These are phyloP conservation scores for Globodera rostochiensis DNA, from an alignment of 1,140 invertebrate genomes.

Conservation along the genomic window DNA sequence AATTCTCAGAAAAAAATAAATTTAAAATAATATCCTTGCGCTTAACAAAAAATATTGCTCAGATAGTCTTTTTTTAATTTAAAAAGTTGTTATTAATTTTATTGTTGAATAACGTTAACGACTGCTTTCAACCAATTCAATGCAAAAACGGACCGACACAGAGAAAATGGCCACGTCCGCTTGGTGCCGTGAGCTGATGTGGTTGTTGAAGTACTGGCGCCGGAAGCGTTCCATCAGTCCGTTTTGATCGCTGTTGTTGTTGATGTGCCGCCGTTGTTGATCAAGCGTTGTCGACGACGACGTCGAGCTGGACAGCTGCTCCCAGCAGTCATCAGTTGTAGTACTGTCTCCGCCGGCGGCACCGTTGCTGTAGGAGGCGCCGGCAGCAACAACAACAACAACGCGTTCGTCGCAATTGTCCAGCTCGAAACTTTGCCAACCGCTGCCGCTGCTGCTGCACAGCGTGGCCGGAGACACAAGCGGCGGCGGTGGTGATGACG, in stretches of 20 bases:
- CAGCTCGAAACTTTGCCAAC: slow-evolving; percentile 26
- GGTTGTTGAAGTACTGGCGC: slow-evolving; percentile 8
- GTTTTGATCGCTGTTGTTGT: slow-evolving; percentile 12
- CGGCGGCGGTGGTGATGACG: too few species aligned
- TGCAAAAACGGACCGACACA: slow-evolving; percentile 39
- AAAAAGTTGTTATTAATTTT: too few species aligned
- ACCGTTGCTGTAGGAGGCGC: not conserved
- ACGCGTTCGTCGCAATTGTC: not conserved
- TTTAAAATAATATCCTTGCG: too few species aligned
- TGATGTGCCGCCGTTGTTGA: not conserved
- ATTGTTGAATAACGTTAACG: too few species aligned
- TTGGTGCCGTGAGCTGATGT: slow-evolving; percentile 32
- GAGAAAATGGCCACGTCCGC: slow-evolving; percentile 56
- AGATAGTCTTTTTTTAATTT: too few species aligned
- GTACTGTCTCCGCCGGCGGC: not conserved
- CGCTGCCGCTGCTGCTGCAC: slow-evolving; percentile 1
- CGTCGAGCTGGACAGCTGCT: not conserved
- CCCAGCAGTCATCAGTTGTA: not conserved
- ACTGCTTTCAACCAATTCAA: too few species aligned
- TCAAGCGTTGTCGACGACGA: not conserved
- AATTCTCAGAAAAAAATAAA: too few species aligned
- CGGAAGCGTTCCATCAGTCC: slow-evolving; percentile 21
- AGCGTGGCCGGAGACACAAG: not conserved
- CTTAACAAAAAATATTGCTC: too few species aligned
- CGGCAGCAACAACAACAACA: not conserved